Conservation (phyloP, 2,113 vertebrate species). For the Orientallactaga bullata region DNA sequence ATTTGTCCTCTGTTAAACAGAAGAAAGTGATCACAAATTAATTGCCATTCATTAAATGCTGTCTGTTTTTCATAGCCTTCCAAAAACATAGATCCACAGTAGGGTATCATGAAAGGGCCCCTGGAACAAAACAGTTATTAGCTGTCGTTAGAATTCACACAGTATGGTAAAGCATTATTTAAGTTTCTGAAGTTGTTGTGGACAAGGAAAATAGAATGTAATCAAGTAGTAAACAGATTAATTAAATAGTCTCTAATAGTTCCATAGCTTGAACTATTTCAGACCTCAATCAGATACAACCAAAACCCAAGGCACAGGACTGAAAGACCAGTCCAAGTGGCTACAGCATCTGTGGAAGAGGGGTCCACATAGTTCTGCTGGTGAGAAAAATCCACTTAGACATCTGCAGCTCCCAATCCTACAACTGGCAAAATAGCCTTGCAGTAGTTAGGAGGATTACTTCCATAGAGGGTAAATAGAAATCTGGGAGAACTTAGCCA, state of each 20-base stretch:
- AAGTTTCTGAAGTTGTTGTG: constrained; percentile 9
- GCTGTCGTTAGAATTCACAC: constrained; percentile 31
- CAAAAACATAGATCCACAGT: neutral
- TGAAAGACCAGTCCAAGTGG: neutral
- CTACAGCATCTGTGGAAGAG: neutral
- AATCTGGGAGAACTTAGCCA: neutral
- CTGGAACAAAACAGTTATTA: constrained; percentile 22
- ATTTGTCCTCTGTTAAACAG: constrained; percentile 32
- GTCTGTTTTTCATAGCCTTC: constrained; percentile 22
- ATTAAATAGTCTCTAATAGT: neutral
- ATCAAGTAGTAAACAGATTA: neutral
- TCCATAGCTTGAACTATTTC: neutral
- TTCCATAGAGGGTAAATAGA: neutral
- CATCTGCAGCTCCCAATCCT: rapidly evolving
- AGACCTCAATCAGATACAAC: neutral
- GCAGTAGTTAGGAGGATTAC: neutral
- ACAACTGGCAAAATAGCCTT: neutral
- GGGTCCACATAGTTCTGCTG: rapidly evolving
- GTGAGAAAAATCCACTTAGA: neutral
- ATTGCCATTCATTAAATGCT: constrained; percentile 45
- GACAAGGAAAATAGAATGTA: neutral
- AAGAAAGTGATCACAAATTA: constrained; percentile 56
- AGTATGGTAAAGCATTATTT: constrained; percentile 16
- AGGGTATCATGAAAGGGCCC: constrained; percentile 26
- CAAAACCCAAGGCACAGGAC: neutral